Percentiles rank a stretch among this genome's conserved stretches.
Conservation (phyloP, 2,888 invertebrate species). For the Theristus sp. region DNA sequence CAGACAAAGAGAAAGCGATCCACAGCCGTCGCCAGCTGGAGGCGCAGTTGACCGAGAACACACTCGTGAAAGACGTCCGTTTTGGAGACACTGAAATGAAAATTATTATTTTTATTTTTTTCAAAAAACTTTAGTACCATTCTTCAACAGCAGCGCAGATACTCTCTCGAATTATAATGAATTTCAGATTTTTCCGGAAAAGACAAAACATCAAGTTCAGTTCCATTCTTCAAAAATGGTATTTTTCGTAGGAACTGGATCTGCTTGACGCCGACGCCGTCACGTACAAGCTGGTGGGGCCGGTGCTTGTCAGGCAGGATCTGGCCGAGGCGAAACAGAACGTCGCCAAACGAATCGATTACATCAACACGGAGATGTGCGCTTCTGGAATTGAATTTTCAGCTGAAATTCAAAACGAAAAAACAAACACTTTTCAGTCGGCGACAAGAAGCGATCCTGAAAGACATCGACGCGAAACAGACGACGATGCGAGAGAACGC, state of each 20-base stretch:
- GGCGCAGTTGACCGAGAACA: slow-evolving; percentile 37
- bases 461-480: slow-evolving; percentile 54
- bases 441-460: slow-evolving; percentile 48
- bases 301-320: slow-evolving; percentile 81
- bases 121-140: not conserved
- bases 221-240: not conserved
- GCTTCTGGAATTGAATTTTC: slow-evolving; percentile 12
- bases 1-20: slow-evolving; percentile 33
- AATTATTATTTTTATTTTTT: not conserved
- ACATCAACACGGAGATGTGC: slow-evolving; percentile 53
- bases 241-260: slow-evolving; percentile 51
- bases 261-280: slow-evolving; percentile 56
- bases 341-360: slow-evolving; percentile 82
- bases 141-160: too few species aligned
- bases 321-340: slow-evolving; percentile 74
- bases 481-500: slow-evolving; percentile 47
- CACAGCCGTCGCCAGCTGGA: slow-evolving; percentile 32
- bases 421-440: slow-evolving; percentile 40
- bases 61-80: slow-evolving; percentile 32
- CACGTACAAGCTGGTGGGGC: slow-evolving; percentile 85
- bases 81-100: too few species aligned
- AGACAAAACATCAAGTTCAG: too few species aligned
- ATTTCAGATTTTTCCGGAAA: too few species aligned
- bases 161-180: too few species aligned
- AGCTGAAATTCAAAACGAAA: not conserved